Conservation (phyloP, 2,113 vertebrate species). For the Rhynchopsitta pachyrhyncha region DNA sequence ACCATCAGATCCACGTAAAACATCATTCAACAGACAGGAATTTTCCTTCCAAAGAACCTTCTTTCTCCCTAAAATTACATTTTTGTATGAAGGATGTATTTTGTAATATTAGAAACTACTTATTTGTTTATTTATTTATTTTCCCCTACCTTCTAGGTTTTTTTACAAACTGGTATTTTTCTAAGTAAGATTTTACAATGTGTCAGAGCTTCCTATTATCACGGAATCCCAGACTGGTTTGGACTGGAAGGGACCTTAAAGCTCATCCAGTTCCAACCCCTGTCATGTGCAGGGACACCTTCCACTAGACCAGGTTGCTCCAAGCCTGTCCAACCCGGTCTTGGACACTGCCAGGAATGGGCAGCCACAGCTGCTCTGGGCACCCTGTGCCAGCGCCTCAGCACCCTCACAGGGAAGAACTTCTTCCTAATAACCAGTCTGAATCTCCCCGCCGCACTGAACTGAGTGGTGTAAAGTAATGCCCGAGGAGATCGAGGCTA, state of each 20-base stretch:
- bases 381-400: neutral
- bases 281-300: neutral
- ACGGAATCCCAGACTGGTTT: neutral
- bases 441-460: neutral
- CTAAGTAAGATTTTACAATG: neutral
- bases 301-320: neutral
- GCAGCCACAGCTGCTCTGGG: neutral
- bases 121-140: neutral
- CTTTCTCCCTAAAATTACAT: neutral
- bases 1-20: neutral
- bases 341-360: neutral
- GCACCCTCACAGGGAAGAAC: neutral
- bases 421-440: neutral
- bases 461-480: neutral
- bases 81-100: neutral
- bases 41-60: neutral
- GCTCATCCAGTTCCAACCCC: neutral
- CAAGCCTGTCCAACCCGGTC: neutral
- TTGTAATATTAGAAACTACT: neutral
- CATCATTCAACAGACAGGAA: fast-evolving
- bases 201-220: neutral
- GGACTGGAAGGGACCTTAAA: neutral
- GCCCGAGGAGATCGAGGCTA: neutral
- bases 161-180: neutral
- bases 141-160: neutral